Evolutionary conservation across 2,113 vertebrate species (phyloP).

Genomic region (Geococcyx californianus): DNA sequence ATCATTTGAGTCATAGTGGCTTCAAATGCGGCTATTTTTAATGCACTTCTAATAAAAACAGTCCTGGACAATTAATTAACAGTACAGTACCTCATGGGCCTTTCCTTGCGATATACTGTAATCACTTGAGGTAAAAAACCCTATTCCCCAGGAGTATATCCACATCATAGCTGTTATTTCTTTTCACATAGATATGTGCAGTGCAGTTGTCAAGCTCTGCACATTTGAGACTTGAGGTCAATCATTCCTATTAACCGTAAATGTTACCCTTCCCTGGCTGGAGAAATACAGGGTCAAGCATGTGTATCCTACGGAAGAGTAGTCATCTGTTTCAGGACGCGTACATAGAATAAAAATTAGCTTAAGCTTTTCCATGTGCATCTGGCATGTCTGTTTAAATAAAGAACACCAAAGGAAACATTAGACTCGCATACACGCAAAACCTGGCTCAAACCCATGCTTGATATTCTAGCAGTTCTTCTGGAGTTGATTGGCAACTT

Average conservation of each 20-base stretch:
- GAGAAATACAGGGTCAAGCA: background rate
- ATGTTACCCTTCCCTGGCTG: constrained; percentile 7
- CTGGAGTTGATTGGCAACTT: constrained; percentile 22
- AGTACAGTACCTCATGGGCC: background rate
- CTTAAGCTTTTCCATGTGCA: constrained; percentile 44
- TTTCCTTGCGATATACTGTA: background rate
- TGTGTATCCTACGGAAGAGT: background rate
- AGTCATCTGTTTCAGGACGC: constrained; percentile 33
- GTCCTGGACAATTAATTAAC: constrained; percentile 38
- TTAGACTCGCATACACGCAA: background rate
- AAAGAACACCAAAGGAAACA: constrained; percentile 12
- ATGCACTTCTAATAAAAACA: background rate
- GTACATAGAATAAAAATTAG: background rate
- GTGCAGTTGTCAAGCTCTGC: background rate
- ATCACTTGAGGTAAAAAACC: constrained; percentile 9
- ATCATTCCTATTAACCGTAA: background rate
- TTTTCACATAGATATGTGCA: background rate
- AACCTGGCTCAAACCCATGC: background rate
- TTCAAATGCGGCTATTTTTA: constrained; percentile 4
- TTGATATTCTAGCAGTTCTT: background rate
- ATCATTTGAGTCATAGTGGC: background rate
- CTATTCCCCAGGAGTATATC: background rate
- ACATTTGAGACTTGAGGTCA: constrained; percentile 23
- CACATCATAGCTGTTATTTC: constrained; percentile 3
- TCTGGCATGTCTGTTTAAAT: constrained; percentile 22